A percentile compares a stretch with the other conserved stretches of the same genome.
phyloP scores from a whole-genome alignment of 2,113 vertebrate genomes.

The Peucedramus taeniatus region DNA sequence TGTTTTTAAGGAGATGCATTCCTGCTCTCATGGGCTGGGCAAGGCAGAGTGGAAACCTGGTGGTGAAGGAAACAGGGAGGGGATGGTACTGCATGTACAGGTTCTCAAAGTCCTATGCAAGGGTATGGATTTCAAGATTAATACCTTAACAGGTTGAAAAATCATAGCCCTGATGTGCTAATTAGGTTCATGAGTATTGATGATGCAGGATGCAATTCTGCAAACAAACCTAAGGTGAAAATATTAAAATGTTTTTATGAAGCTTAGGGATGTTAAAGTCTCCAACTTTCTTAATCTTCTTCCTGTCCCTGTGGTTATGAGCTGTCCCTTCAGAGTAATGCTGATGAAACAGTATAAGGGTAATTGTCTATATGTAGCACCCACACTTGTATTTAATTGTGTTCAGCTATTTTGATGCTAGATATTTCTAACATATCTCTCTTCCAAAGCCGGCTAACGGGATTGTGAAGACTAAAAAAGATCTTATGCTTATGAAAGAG shows the following conservation, averaged over 20 bases:
- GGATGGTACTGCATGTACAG: not conserved
- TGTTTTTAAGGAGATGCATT: not conserved
- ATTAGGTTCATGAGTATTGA: not conserved
- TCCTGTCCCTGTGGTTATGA: not conserved
- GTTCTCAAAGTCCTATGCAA: rapidly evolving
- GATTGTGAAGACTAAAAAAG: slow-evolving; percentile 72
- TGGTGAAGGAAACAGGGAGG: not conserved
- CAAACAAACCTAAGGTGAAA: not conserved
- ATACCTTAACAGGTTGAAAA: not conserved
- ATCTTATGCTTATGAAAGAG: slow-evolving; percentile 65
- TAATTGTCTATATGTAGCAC: not conserved
- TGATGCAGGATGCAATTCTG: not conserved
- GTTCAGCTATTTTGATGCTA: not conserved
- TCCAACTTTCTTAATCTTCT: not conserved
- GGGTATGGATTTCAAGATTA: not conserved
- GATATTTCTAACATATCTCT: not conserved
- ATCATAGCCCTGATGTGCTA: rapidly evolving
- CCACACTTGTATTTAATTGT: not conserved
- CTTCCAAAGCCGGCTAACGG: slow-evolving; percentile 24
- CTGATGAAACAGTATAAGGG: not conserved
- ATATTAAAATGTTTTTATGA: not conserved
- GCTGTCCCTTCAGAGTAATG: not conserved
- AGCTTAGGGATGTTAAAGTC: not conserved
- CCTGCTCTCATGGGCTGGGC: not conserved
- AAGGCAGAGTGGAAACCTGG: not conserved